Conservation (phyloP, 2,113 vertebrate species). For the Motacilla tschutschensis region DNA sequence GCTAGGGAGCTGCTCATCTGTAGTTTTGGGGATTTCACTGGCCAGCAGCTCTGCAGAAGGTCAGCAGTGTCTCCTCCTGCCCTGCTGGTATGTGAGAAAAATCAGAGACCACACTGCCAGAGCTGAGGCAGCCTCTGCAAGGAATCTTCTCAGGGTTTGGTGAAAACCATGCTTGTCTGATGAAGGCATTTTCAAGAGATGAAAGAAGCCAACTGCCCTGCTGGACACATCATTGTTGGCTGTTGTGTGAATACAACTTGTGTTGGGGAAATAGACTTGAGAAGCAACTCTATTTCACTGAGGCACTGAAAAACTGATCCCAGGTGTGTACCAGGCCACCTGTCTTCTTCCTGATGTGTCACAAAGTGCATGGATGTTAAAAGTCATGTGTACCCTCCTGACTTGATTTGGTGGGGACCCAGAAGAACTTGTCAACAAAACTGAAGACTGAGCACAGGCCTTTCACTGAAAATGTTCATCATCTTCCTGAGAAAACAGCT, state of each 20-base stretch:
- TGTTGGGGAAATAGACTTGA: neutral
- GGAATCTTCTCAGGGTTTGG: neutral
- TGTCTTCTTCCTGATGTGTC: neutral
- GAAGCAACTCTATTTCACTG: neutral
- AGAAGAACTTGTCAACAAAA: neutral
- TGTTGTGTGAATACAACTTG: neutral
- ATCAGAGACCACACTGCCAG: neutral
- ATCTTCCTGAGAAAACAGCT: neutral
- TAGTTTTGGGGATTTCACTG: neutral
- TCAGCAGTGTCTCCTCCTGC: neutral
- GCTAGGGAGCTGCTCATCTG: neutral
- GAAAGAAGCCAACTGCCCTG: neutral
- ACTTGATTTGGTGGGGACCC: neutral
- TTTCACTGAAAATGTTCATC: neutral
- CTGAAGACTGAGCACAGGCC: neutral
- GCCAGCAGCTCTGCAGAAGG: neutral
- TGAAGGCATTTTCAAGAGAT: neutral
- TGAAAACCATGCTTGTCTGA: neutral
- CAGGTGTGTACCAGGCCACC: neutral
- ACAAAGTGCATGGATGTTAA: neutral
- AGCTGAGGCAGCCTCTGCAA: neutral
- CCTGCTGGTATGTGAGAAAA: neutral
- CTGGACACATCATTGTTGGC: fast-evolving
- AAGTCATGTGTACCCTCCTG: neutral
- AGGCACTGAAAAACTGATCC: neutral